phyloP scores from a whole-genome alignment of 2,888 invertebrate species.

The Drosophila longiperda region DNA sequence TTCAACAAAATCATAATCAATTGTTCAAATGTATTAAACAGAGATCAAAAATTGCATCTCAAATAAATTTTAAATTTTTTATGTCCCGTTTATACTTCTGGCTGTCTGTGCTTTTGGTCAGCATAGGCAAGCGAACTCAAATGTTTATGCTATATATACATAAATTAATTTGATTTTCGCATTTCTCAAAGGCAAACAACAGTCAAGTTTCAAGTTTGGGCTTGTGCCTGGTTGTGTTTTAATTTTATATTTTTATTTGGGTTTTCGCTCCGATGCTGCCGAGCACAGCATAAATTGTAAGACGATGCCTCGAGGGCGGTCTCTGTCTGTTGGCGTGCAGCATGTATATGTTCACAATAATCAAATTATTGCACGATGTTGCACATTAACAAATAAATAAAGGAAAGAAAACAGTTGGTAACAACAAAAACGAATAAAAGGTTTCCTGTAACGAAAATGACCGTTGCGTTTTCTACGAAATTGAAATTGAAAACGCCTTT shows the following conservation, averaged over 20 bases:
- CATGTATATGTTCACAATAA: conserved; percentile 59
- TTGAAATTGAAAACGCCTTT: conserved; percentile 44
- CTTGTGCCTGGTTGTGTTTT: conserved; percentile 16
- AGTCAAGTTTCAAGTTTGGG: conserved; percentile 6
- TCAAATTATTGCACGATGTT: conserved; percentile 74
- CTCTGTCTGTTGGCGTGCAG: conserved; percentile 6
- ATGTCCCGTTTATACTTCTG: background rate
- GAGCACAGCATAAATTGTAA: conserved; percentile 68
- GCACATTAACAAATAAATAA: conserved; percentile 64
- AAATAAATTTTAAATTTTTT: conserved; percentile 17
- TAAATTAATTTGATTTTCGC: conserved; percentile 63
- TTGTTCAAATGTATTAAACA: background rate
- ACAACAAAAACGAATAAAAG: conserved; percentile 10
- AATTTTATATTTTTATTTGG: conserved; percentile 7
- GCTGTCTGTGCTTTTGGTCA: conserved; percentile 3
- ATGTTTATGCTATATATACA: conserved; percentile 51
- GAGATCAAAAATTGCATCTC: conserved; percentile 13
- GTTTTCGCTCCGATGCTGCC: conserved; percentile 10
- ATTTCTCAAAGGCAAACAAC: conserved; percentile 23
- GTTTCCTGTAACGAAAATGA: conserved; percentile 30
- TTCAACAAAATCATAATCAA: background rate
- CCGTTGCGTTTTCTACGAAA: conserved; percentile 52
- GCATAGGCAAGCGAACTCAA: conserved; percentile 46
- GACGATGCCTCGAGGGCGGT: conserved; percentile 59
- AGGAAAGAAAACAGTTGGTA: conserved; percentile 13